These are phyloP conservation scores for Acromyrmex heyeri DNA, from an alignment of 1,140 invertebrate species.

Conservation along the genomic window DNA sequence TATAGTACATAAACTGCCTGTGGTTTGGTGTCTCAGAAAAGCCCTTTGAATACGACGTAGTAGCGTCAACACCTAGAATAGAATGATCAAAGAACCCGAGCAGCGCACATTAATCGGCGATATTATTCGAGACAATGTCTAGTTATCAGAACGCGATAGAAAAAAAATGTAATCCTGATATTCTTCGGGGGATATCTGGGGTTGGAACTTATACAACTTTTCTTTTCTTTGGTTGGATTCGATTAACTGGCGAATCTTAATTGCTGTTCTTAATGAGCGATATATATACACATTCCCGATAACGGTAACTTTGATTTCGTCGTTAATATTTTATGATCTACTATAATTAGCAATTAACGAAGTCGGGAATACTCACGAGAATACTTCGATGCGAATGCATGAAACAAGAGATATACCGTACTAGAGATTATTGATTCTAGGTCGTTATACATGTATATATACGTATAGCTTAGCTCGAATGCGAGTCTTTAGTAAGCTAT, in stretches of 20 bases:
- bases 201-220: conserved; percentile 24
- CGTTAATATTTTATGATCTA: conserved; percentile 54
- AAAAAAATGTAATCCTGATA: background rate
- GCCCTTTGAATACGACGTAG: conserved; percentile 27
- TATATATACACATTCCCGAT: conserved; percentile 5
- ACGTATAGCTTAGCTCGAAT: background rate
- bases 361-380: conserved; percentile 35
- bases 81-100: conserved; percentile 38
- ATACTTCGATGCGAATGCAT: conserved; percentile 31
- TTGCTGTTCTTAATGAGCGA: conserved; percentile 2
- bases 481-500: background rate
- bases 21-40: conserved; percentile 29
- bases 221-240: background rate
- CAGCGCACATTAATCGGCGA: background rate
- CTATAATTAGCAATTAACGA: conserved; percentile 71
- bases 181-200: background rate
- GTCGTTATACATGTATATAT: conserved; percentile 11
- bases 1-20: conserved; percentile 43
- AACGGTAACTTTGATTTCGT: conserved; percentile 25
- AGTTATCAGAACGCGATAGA: background rate
- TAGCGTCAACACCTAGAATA: conserved; percentile 12
- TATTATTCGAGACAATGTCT: conserved; percentile 18
- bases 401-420: conserved; percentile 45
- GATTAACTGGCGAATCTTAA: conserved; percentile 20
- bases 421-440: conserved; percentile 35